These are phyloP conservation scores for Drosophila setosimentum DNA, from an alignment of 2,888 invertebrate genomes.

Conservation along the genomic window DNA sequence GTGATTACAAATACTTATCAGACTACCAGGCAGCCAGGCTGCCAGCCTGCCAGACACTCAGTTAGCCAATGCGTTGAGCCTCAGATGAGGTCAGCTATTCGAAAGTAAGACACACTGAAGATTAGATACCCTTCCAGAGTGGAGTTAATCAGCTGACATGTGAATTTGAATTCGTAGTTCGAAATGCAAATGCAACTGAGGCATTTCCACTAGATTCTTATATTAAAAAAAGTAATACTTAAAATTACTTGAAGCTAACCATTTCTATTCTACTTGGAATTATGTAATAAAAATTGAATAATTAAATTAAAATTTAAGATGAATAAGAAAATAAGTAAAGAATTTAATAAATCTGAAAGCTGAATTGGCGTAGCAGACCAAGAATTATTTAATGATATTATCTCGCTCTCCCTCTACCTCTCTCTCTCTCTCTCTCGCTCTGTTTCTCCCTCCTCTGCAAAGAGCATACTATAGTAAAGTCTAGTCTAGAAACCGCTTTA, in stretches of 20 bases:
- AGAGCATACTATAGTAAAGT: not conserved
- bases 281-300: not conserved
- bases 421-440: not conserved
- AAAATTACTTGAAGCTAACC: no score
- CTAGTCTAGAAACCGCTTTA: not conserved
- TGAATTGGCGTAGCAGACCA: not conserved
- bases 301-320: not conserved
- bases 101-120: not conserved
- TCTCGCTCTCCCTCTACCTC: not conserved
- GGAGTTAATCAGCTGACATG: not conserved
- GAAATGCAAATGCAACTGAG: not conserved
- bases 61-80: not conserved
- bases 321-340: not conserved
- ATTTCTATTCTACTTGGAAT: not conserved
- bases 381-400: not conserved
- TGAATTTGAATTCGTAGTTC: not conserved
- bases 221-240: no score
- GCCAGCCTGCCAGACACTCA: not conserved
- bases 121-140: not conserved
- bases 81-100: constrained; percentile 1
- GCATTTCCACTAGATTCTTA: not conserved
- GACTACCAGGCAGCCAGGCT: not conserved
- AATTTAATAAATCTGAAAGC: not conserved
- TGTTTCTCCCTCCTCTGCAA: not conserved
- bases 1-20: constrained; percentile 36